Base-by-base conservation (phyloP, 2,797 vertebrate genomes). In the Microtus obscurus region DNA sequence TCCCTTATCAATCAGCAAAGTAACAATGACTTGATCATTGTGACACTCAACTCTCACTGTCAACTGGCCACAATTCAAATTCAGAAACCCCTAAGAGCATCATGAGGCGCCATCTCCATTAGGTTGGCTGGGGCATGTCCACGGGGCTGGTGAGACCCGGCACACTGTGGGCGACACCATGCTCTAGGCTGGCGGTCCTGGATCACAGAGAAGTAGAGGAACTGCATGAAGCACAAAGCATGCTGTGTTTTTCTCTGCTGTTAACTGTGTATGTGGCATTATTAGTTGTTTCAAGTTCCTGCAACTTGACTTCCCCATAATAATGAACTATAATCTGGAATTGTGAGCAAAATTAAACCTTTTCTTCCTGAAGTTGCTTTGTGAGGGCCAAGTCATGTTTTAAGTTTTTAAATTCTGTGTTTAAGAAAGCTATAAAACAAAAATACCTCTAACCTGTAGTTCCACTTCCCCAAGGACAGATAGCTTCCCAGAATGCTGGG, bases 1-100 rank as follows among this genome's bases (percentile, higher is more conserved):
- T 82, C 48, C 76, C 81, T 48, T 25, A 89, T 65, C 77, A 85
- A 95, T 89, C 9, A 89, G 48, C 25, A 95, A 81, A 89, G 48
- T 25, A 95, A 81, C 77, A 85, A 53, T 23, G 90, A 45, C 45
- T 79, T 90, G 0, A 73, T 90, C 85, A 19, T 76, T 19, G 14
- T 11, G 48, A 78, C 31, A 11, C 5, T 11, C 19, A 51, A 16
- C 45, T 78, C 10, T 37, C n/a, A 71, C 7, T 51, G 76, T 34
- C 76, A 78, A 78, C 29, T 19, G 9, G 31, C 31, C 76, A 34
- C 76, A 34, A 31, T 48, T 48, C 40, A 78, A 34, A 31, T 48
- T 48, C 40, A 78, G 23, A 78, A 21, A 19, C 73, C 23, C 73
- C 6, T 14, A 31, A 31, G 29, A 51, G 25, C 17, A 31, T 51